Evolutionary conservation across 2,797 vertebrate genomes (phyloP).

Genomic region (Scleropages formosus): DNA sequence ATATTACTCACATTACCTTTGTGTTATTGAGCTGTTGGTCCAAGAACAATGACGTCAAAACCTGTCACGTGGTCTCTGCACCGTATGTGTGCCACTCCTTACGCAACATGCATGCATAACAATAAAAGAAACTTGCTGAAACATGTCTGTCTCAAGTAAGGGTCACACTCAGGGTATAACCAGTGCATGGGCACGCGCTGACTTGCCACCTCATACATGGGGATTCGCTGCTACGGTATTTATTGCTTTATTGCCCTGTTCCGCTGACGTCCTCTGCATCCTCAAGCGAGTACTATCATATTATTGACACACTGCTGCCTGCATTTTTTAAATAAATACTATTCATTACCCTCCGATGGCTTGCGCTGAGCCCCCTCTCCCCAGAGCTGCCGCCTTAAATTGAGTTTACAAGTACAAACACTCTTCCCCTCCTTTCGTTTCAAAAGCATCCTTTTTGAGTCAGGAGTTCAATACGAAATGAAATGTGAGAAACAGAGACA

Average conservation of each 20-base stretch:
- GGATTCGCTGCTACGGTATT: constrained; percentile 47
- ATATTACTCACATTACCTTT: no score
- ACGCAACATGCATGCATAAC: no score
- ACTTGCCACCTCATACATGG: constrained; percentile 50
- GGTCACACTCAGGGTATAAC: no score
- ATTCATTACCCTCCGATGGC: constrained; percentile 56
- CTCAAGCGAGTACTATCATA: constrained; percentile 58
- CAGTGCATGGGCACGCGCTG: constrained; percentile 37
- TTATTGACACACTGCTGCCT: constrained; percentile 48
- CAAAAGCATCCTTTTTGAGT: constrained; percentile 40
- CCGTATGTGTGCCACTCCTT: no score
- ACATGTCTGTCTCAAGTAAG: no score
- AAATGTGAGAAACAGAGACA: background rate
- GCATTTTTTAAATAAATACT: constrained; percentile 64
- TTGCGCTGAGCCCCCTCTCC: constrained; percentile 46
- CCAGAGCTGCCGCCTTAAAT: constrained; percentile 45
- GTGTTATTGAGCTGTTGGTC: no score
- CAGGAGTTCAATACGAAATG: constrained; percentile 48
- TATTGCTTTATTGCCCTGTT: constrained; percentile 59
- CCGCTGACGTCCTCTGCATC: constrained; percentile 55
- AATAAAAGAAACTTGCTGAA: no score
- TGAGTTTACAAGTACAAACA: constrained; percentile 45
- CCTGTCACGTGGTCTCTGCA: no score
- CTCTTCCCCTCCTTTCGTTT: constrained; percentile 48
- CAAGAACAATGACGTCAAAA: no score